A percentile compares a stretch with the other conserved stretches of the same genome.
phyloP scores from a whole-genome alignment of 2,888 invertebrate genomes.

The Eledona agricola region DNA sequence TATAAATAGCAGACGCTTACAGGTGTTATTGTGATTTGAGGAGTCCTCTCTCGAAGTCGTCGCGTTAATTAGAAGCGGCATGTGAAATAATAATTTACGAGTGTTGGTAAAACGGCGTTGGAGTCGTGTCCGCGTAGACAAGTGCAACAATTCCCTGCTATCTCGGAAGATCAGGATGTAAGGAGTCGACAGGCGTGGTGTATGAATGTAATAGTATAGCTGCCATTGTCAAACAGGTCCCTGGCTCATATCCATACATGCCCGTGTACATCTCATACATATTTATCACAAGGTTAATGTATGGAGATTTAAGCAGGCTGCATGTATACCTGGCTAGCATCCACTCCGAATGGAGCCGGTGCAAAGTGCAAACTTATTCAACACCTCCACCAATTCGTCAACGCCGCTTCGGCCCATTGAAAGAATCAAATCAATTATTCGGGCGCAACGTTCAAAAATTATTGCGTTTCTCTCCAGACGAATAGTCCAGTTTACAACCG shows the following conservation, averaged over 20 bases:
- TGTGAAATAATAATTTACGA: conserved; percentile 13
- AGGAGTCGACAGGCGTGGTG: conserved; percentile 39
- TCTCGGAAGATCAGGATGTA: conserved; percentile 36
- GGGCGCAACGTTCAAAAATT: conserved; percentile 12
- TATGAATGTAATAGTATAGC: conserved; percentile 39
- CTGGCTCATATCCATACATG: conserved; percentile 38
- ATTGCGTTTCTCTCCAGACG: conserved; percentile 18
- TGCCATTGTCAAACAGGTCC: conserved; percentile 38
- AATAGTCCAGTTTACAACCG: conserved; percentile 29
- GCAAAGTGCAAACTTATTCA: conserved; percentile 30
- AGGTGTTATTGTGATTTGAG: conserved; percentile 24
- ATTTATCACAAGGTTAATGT: conserved; percentile 41
- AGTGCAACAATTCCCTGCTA: conserved; percentile 29
- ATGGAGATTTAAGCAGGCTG: conserved; percentile 36
- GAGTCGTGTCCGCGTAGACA: conserved; percentile 20
- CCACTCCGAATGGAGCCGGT: conserved; percentile 5
- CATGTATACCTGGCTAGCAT: conserved; percentile 3
- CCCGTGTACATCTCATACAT: conserved; percentile 39
- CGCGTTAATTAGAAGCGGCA: conserved; percentile 21
- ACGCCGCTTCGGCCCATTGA: neutral
- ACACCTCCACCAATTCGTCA: conserved; percentile 1
- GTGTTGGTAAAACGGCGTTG: no score
- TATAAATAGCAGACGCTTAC: no score
- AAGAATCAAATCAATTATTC: conserved; percentile 15
- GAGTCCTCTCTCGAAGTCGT: conserved; percentile 16